Base-by-base conservation (phyloP, 2,113 vertebrate genomes). In the Pelecanus crispus region DNA sequence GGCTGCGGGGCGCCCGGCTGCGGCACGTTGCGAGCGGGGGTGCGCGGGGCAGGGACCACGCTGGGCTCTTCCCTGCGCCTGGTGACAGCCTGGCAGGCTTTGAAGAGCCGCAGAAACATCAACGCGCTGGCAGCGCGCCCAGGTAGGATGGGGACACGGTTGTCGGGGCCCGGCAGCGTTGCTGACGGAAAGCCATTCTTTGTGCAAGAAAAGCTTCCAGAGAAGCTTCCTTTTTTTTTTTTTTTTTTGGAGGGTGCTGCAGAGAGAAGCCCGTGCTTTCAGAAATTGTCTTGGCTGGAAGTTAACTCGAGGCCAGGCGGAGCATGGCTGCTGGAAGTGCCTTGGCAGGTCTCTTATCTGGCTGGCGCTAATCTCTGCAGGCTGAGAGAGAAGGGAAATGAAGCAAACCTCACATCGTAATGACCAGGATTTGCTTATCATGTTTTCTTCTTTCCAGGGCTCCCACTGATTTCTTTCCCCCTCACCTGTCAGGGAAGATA, bases 1-100 rank as follows among this genome's bases (percentile, higher is more conserved):
- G 3, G 56, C 65, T 28, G 26, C 1, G 6, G n/a, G 21, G 25
- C 0, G 1, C 42, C 20, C 0, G 3, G 56, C 65, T 28, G 26
- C 1, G 6, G n/a, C 77, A 19, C 2, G 0, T 31, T 29, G 18
- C 32, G 6, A 3, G 34, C 1, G 0, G 0, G 32, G 32, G 44
- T 26, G 34, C 49, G 24, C 0, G 0, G 62, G 74, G 36, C 49
- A 62, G 78, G 65, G 66, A 36, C 56, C 28, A 2, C 0, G 9
- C 11, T 8, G 87, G 55, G 70, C 6, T 24, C 42, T 71, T 71
- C 40, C 49, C 84, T 56, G 40, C 45, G 85, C 3, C 2, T 42
- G 62, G 10, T 9, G 25, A 34, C 28, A 84, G 56, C 45, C 88
- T 47, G 90, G 52, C 85, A 67, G 63, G 2, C 50, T 67, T 36